Conservation (phyloP, 2,888 invertebrate genomes). For the Tridacna crocea region DNA sequence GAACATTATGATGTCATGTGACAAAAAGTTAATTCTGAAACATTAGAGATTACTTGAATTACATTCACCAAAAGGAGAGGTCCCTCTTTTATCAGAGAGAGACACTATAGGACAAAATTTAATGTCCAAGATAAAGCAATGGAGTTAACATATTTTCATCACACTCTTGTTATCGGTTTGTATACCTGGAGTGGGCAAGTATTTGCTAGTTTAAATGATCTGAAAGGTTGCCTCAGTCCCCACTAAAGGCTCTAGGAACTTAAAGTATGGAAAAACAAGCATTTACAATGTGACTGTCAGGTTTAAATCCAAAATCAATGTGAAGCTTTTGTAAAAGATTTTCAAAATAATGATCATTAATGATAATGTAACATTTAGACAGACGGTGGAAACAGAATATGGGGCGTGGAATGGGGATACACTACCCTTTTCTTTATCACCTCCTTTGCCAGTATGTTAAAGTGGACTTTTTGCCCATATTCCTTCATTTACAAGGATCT, state of each 20-base stretch:
- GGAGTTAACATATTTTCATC: conserved; percentile 7
- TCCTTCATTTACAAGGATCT: no score
- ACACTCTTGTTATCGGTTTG: conserved; percentile 3
- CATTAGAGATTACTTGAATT: no score
- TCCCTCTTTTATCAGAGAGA: no score
- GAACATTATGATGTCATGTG: no score
- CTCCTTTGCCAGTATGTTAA: no score
- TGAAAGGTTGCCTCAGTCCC: conserved; percentile 3
- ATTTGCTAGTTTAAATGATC: conserved; percentile 21
- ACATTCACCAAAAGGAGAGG: no score
- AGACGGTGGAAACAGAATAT: neutral
- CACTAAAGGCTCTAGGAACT: neutral
- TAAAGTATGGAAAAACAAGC: conserved; percentile 1
- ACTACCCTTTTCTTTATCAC: no score
- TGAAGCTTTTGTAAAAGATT: neutral
- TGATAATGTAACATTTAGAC: neutral
- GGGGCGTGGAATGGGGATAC: neutral
- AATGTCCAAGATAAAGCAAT: no score
- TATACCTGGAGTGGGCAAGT: neutral
- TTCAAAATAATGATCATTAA: neutral
- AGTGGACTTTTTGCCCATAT: no score
- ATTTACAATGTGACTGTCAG: neutral
- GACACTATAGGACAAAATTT: no score
- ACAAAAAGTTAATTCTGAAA: no score
- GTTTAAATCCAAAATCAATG: conserved; percentile 9